Evolutionary conservation across 2,113 vertebrate species (phyloP).

Genomic region (Catharus bicknelli): DNA sequence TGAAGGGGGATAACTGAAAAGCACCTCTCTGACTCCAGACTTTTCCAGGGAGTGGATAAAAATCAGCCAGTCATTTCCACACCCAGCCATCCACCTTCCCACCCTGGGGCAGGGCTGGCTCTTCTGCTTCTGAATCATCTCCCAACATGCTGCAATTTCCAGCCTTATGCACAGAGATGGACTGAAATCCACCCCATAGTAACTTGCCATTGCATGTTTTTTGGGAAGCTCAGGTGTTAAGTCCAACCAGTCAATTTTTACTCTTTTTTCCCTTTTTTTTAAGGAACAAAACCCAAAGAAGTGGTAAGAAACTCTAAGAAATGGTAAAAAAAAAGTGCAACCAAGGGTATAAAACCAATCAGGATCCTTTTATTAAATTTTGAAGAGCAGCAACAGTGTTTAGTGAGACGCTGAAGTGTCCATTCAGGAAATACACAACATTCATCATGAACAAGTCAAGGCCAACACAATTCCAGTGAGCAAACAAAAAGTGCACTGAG

Average conservation of each 20-base stretch:
- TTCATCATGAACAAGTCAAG: not conserved
- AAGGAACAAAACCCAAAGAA: not conserved
- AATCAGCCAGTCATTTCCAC: not conserved
- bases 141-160: not conserved
- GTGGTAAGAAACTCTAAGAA: not conserved
- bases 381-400: not conserved
- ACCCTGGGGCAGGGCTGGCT: slow-evolving; percentile 7
- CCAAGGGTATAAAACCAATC: not conserved
- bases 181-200: not conserved
- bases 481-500: not conserved
- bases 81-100: not conserved
- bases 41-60: not conserved
- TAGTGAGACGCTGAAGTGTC: not conserved
- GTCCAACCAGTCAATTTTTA: not conserved
- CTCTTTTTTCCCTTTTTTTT: not conserved
- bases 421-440: not conserved
- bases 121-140: slow-evolving; percentile 25
- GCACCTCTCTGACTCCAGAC: not conserved
- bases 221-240: not conserved
- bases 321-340: not conserved
- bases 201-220: not conserved
- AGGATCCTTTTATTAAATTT: not conserved
- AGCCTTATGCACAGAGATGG: not conserved
- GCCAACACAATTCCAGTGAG: rapidly evolving
- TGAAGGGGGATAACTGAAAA: not conserved